Base-by-base conservation (phyloP, 2,797 vertebrate species). In the Falco biarmicus region DNA sequence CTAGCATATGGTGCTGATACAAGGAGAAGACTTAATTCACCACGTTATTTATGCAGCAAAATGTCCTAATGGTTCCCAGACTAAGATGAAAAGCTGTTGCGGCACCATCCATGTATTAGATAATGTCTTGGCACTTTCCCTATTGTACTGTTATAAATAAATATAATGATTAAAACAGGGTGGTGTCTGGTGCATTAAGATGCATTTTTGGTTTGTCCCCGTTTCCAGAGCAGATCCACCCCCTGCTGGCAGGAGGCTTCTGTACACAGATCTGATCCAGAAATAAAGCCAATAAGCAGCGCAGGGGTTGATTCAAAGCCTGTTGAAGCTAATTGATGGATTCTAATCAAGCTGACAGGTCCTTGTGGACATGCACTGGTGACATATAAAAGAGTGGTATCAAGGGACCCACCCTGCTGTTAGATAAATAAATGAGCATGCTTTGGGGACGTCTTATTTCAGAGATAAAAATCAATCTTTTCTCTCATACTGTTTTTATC, bases 31-130 rank as follows among this genome's bases (percentile, higher is more conserved):
- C 98, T 98, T 97, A 97, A 96, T 53, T 95, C 96, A 56, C 96
- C 96, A 89, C 91, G 96, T 98, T 98, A 98, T 97, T 98, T 94
- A 96, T 98, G 97, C 96, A 98, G 97, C 93, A 98, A 97, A 98
- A 98, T 92, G 80, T 95, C 93, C 90, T 98, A 98, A 98, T 98
- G 85, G 93, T 98, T 98, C 97, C 98, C 98, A 98, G 98, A 97
- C 97, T 95, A 96, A 96, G 92, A 97, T 87, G 94, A 97, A 98
- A 97, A 97, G 90, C 95, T 95, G 34, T 50, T 96, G 95, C 4
- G 83, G 95, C 96, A 97, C 96, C 95, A 94, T 97, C 89, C 81
- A 47, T 84, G 79, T 96, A 97, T 98, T 98, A 98, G 97, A 98
- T 98, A 98, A 98, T 97, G 97, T 98, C 98, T 98, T 98, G 98